Evolutionary conservation across 2,113 vertebrate genomes (phyloP).

Genomic region (Entelurus aequoreus): DNA sequence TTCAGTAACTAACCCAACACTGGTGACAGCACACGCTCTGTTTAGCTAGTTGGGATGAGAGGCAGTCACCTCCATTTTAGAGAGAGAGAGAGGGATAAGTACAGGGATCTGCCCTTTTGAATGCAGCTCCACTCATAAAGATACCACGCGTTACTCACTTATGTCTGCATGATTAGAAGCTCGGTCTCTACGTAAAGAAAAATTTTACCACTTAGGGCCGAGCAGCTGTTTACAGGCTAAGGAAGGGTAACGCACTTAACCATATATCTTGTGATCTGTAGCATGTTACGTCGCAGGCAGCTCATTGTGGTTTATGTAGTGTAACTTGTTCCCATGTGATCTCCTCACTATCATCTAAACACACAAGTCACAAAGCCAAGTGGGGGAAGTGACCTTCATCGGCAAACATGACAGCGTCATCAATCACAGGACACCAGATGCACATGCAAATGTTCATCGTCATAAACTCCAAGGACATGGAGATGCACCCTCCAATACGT

Average conservation of each 20-base stretch:
- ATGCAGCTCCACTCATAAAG: constrained; percentile 75
- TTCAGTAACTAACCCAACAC: too few relatives aligned
- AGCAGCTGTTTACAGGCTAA: constrained; percentile 73
- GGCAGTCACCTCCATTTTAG: constrained; percentile 57
- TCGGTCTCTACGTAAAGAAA: constrained; percentile 74
- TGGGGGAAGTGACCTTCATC: constrained; percentile 40
- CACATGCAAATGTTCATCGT: constrained; percentile 36
- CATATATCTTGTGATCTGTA: neutral
- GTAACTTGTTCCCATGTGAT: constrained; percentile 9
- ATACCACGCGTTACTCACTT: constrained; percentile 75
- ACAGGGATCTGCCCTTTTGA: constrained; percentile 74
- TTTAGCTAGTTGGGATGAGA: constrained; percentile 55
- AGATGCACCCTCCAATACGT: constrained; percentile 5
- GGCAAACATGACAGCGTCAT: constrained; percentile 35
- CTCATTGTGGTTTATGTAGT: constrained; percentile 1
- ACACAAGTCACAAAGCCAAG: constrained; percentile 12
- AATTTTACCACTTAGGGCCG: constrained; percentile 76
- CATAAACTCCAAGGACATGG: constrained; percentile 7
- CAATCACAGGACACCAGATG: constrained; percentile 24
- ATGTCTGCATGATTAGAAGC: constrained; percentile 79
- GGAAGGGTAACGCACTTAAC: constrained; percentile 56
- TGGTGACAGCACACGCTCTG: constrained; percentile 36
- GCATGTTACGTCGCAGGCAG: neutral
- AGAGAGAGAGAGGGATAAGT: constrained; percentile 66
- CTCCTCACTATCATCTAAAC: constrained; percentile 25